phyloP scores from a whole-genome alignment of 2,888 invertebrate genomes.

The Linyphia triangularis region DNA sequence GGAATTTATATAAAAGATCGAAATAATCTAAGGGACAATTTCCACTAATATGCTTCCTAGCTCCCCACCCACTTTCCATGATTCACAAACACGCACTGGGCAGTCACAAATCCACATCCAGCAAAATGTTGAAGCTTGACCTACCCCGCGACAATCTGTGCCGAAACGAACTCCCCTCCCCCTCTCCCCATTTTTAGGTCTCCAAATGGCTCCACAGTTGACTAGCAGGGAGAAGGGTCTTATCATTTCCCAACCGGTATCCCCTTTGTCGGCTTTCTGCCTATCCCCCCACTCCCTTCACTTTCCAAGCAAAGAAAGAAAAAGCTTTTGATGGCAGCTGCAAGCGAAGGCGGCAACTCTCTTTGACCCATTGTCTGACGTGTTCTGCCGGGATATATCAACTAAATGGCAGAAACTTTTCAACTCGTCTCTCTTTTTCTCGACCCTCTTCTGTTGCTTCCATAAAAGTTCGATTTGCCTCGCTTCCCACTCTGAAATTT shows the following conservation, averaged over 20 bases:
- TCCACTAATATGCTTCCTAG: no score
- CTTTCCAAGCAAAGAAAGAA: not conserved
- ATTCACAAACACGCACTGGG: not conserved
- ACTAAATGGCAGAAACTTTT: conserved; percentile 57
- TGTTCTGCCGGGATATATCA: conserved; percentile 51
- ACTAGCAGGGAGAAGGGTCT: conserved; percentile 58
- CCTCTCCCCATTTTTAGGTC: conserved; percentile 4
- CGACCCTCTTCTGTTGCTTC: not conserved
- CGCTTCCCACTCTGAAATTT: not conserved
- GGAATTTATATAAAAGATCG: no score
- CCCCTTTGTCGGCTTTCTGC: conserved; percentile 65
- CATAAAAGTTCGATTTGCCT: conserved; percentile 37
- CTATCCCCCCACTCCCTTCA: conserved; percentile 23
- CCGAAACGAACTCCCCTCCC: conserved; percentile 2
- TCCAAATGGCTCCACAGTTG: conserved; percentile 65
- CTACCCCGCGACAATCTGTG: conserved; percentile 24
- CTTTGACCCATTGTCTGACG: conserved; percentile 73
- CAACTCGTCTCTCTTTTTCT: not conserved
- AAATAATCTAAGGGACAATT: no score
- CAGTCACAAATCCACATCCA: no score
- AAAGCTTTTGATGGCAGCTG: conserved; percentile 52
- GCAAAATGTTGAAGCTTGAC: conserved; percentile 24
- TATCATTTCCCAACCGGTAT: conserved; percentile 71
- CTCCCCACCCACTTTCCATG: not conserved
- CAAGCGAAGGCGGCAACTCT: conserved; percentile 60